Conservation (phyloP, 2,797 vertebrate genomes). For the Stomatorhinus walkeri region DNA sequence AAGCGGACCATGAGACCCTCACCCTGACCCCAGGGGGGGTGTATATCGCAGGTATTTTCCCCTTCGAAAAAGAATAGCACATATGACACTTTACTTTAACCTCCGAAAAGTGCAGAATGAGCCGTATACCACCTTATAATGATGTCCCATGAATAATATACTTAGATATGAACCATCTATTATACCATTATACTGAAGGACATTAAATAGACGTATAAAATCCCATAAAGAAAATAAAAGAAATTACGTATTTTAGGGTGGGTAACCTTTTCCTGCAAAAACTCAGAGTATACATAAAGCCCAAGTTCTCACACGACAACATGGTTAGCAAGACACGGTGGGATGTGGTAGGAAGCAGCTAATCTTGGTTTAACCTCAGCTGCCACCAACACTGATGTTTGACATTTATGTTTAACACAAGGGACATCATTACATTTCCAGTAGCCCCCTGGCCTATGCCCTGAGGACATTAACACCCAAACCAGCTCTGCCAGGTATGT, state of each 20-base stretch:
- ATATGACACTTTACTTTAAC: background rate
- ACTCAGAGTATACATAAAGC: background rate
- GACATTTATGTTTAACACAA: slow-evolving; percentile 14
- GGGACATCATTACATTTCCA: slow-evolving; percentile 16
- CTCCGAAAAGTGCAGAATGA: background rate
- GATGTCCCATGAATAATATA: background rate
- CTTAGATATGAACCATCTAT: background rate
- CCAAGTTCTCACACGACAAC: background rate
- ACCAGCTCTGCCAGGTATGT: slow-evolving; percentile 1
- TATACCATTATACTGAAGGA: background rate
- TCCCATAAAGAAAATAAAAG: background rate
- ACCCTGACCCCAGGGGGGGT: background rate
- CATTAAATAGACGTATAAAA: background rate
- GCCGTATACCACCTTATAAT: background rate
- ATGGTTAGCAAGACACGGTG: background rate
- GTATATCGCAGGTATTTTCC: background rate
- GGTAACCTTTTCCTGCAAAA: background rate
- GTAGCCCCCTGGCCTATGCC: background rate
- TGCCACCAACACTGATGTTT: slow-evolving; percentile 3
- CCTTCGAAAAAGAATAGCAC: background rate
- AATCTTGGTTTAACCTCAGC: slow-evolving; percentile 14
- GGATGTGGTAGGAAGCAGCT: background rate
- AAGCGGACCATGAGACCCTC: background rate
- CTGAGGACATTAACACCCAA: background rate
- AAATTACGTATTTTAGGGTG: background rate